A percentile compares a stretch with the other conserved stretches of the same genome.
Conservation (phyloP, 1,140 invertebrate genomes). For the Penaeus japonicus region DNA sequence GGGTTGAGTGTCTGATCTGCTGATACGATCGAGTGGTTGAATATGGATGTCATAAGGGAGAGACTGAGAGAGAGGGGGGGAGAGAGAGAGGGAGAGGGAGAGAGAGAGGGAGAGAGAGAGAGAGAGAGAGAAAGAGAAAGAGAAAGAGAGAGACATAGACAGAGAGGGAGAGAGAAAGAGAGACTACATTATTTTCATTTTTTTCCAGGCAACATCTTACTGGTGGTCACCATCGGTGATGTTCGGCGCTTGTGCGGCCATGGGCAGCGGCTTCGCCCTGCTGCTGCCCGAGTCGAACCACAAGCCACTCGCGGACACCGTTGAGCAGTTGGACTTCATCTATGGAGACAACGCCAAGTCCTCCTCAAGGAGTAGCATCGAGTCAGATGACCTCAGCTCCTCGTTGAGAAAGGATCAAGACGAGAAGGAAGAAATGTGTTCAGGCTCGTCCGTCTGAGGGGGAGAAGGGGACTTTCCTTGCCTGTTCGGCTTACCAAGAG, state of each 20-base stretch:
- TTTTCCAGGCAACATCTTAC: constrained; percentile 34
- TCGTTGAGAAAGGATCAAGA: too few species aligned
- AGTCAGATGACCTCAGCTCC: too few species aligned
- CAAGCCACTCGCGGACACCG: constrained; percentile 26
- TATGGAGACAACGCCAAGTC: not conserved
- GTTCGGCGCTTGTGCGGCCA: constrained; percentile 35
- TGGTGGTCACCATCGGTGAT: constrained; percentile 42
- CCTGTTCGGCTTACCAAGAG: too few species aligned
- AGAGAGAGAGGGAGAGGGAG: too few species aligned
- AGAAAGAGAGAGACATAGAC: too few species aligned
- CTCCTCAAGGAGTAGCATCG: too few species aligned
- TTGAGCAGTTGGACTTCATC: constrained; percentile 31
- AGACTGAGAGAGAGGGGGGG: not conserved
- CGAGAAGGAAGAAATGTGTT: not conserved
- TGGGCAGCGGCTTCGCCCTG: constrained; percentile 43
- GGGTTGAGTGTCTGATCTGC: not conserved
- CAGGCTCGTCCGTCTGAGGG: not conserved
- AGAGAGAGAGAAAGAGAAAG: too few species aligned
- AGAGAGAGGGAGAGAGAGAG: too few species aligned
- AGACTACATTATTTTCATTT: not conserved
- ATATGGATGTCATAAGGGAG: too few species aligned
- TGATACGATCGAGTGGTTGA: too few species aligned
- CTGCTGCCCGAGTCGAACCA: constrained; percentile 20
- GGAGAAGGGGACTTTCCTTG: too few species aligned
- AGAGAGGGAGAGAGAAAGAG: not conserved